These are phyloP conservation scores for Triplophysa tibetana DNA, from an alignment of 2,113 vertebrate species.

Conservation along the genomic window DNA sequence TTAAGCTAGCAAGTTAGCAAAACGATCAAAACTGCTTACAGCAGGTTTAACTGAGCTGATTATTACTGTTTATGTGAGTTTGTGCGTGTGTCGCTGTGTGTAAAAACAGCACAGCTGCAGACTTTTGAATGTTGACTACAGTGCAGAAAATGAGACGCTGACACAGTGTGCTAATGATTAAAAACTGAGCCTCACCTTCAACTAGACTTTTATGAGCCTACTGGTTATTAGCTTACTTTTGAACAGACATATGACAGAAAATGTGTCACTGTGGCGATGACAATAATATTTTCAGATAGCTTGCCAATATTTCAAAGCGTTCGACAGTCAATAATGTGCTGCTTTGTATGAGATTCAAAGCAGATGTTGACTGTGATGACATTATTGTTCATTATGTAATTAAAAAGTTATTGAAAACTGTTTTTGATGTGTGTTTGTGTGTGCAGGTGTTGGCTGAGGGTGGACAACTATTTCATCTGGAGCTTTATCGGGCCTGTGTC, in stretches of 20 bases:
- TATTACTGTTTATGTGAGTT: not conserved
- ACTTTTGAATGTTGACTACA: constrained; percentile 39
- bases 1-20: not conserved
- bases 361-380: constrained; percentile 33
- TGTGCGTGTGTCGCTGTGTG: constrained; percentile 4
- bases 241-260: not conserved
- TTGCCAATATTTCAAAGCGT: not conserved
- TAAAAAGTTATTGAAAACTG: not conserved
- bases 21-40: not conserved
- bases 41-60: constrained; percentile 10
- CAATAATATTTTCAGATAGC: constrained; percentile 27
- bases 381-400: constrained; percentile 28
- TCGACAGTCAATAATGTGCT: constrained; percentile 10
- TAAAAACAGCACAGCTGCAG: constrained; percentile 62
- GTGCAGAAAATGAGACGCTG: constrained; percentile 39
- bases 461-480: constrained; percentile 96
- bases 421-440: constrained; percentile 40
- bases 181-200: constrained; percentile 39
- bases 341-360: not conserved
- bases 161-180: constrained; percentile 39
- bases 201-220: constrained; percentile 35
- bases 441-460: constrained; percentile 87
- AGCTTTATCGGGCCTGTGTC: constrained; percentile 93
- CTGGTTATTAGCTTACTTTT: constrained; percentile 39
- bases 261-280: not conserved